Evolutionary conservation across 1,140 invertebrate genomes (phyloP).

Genomic region (Zaprionus africanus): DNA sequence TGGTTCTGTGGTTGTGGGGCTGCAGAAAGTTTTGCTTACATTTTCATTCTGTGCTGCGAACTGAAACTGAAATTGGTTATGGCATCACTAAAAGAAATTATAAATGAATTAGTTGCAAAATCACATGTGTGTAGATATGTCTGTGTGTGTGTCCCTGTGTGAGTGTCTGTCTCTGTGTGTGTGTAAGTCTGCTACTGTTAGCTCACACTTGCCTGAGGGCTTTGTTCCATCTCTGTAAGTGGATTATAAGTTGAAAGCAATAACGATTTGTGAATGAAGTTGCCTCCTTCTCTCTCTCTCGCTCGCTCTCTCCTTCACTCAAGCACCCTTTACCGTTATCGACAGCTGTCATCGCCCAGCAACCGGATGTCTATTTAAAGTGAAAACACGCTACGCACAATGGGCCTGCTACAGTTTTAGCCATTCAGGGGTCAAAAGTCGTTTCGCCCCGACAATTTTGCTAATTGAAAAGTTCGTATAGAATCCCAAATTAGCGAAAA

Average conservation of each 20-base stretch:
- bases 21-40: slow-evolving; percentile 59
- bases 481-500: slow-evolving; percentile 63
- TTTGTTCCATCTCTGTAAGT: slow-evolving; percentile 10
- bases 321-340: slow-evolving; percentile 20
- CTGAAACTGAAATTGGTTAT: slow-evolving; percentile 65
- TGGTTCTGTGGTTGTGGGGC: not conserved
- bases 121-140: slow-evolving; percentile 47
- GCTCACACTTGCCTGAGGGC: not conserved
- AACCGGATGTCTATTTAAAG: slow-evolving; percentile 37
- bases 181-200: not conserved
- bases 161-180: slow-evolving; percentile 5
- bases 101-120: slow-evolving; percentile 66
- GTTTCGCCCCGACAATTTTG: slow-evolving; percentile 30
- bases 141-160: not conserved
- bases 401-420: not conserved
- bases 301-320: not conserved
- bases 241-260: slow-evolving; percentile 22
- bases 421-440: slow-evolving; percentile 55
- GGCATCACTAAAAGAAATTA: slow-evolving; percentile 68
- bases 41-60: slow-evolving; percentile 51
- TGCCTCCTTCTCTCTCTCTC: not conserved
- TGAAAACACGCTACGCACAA: slow-evolving; percentile 5
- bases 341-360: slow-evolving; percentile 35
- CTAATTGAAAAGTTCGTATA: slow-evolving; percentile 52
- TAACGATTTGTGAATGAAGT: slow-evolving; percentile 7